Percentiles rank a stretch among this genome's conserved stretches.
Evolutionary conservation across 2,797 vertebrate genomes (phyloP).

Genomic region (Holocentrus rufus): DNA sequence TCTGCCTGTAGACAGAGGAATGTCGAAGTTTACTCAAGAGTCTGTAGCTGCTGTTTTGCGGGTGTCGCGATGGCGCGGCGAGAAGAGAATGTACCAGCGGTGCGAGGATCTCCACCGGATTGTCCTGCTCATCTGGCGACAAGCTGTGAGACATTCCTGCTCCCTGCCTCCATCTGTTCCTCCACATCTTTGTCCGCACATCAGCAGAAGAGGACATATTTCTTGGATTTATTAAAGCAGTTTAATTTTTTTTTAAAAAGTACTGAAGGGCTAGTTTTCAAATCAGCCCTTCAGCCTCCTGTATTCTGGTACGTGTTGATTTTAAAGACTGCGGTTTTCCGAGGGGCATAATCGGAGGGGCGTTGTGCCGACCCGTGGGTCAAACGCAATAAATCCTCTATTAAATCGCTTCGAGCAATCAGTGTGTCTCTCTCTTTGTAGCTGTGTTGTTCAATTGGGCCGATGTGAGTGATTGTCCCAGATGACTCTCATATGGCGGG

Average conservation of each 20-base stretch:
- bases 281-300: conserved; percentile 22
- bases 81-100: conserved; percentile 39
- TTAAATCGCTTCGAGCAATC: conserved; percentile 58
- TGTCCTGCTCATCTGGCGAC: conserved; percentile 58
- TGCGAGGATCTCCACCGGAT: conserved; percentile 36
- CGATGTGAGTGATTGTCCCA: not conserved
- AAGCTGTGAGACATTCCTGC: conserved; percentile 45
- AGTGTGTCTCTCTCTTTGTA: not conserved
- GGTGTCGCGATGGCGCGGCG: conserved; percentile 22
- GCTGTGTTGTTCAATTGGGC: not conserved
- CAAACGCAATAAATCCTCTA: conserved; percentile 37
- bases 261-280: not conserved
- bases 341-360: conserved; percentile 41
- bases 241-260: conserved; percentile 14
- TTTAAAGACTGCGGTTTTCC: conserved; percentile 29
- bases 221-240: conserved; percentile 32
- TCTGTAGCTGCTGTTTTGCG: conserved; percentile 36
- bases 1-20: conserved; percentile 53
- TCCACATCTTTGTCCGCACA: conserved; percentile 2
- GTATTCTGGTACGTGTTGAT: conserved; percentile 25
- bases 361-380: conserved; percentile 34
- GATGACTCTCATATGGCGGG: conserved; percentile 48
- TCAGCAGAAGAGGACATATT: not conserved
- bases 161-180: conserved; percentile 7
- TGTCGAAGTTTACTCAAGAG: conserved; percentile 57